phyloP scores from a whole-genome alignment of 2,888 invertebrate genomes.

The Troilus luridus region DNA sequence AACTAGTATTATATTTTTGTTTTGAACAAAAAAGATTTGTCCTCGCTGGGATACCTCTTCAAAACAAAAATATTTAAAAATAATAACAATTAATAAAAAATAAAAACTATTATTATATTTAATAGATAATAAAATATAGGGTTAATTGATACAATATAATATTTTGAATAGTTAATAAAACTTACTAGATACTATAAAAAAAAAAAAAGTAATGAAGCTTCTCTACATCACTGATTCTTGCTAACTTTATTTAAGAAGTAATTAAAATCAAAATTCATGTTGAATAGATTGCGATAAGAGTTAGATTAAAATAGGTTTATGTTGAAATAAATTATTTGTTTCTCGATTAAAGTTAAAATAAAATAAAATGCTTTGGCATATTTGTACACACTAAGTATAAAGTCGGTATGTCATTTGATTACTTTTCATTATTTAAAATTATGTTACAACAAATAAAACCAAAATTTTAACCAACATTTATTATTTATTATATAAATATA shows the following conservation, averaged over 20 bases:
- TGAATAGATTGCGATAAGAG: not conserved
- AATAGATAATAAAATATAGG: no score
- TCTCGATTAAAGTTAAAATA: not conserved
- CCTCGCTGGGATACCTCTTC: no score
- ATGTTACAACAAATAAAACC: constrained; percentile 37
- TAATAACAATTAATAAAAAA: no score
- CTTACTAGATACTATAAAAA: not conserved
- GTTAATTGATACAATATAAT: no score
- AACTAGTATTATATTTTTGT: no score
- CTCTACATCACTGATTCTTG: not conserved
- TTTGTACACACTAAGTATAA: not conserved
- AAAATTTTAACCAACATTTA: constrained; percentile 24
- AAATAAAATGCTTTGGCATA: not conserved
- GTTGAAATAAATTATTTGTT: not conserved
- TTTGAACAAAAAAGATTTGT: no score
- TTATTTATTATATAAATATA: constrained; percentile 25
- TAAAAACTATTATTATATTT: no score
- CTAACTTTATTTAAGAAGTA: not conserved
- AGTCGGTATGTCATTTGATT: not conserved
- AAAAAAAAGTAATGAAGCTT: not conserved
- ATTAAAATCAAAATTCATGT: not conserved
- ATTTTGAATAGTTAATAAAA: not conserved
- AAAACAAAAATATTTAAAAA: no score
- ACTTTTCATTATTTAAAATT: not conserved
- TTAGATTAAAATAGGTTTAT: not conserved